phyloP scores from a whole-genome alignment of 2,113 vertebrate genomes.

The Anolis carolinensis region DNA sequence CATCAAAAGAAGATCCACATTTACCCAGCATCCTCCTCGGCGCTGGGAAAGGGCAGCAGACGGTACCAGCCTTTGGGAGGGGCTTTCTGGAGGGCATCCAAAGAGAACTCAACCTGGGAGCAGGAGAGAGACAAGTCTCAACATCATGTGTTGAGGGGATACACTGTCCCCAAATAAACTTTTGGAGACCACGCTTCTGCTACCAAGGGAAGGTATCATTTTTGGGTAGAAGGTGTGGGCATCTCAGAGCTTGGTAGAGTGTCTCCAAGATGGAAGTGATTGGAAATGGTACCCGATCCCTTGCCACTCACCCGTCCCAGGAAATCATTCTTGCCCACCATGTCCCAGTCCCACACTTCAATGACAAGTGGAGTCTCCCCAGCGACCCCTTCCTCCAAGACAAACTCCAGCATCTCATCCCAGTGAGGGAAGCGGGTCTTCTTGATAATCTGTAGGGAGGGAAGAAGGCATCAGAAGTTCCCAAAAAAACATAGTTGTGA shows the following conservation, averaged over 20 bases:
- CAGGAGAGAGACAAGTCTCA: neutral
- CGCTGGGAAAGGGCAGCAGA: conserved; percentile 83
- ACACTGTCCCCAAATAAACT: neutral
- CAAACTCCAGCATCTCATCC: conserved; percentile 85
- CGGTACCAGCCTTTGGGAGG: conserved; percentile 87
- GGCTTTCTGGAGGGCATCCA: conserved; percentile 73
- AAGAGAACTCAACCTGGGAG: conserved; percentile 83
- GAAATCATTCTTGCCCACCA: conserved; percentile 94
- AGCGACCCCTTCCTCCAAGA: conserved; percentile 69
- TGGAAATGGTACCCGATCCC: neutral
- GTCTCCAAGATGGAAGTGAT: too few species aligned
- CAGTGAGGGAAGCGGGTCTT: conserved; percentile 90
- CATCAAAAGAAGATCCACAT: neutral
- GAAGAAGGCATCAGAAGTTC: neutral
- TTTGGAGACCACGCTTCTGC: too few species aligned
- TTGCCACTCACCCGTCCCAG: conserved; percentile 82
- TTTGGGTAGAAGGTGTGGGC: too few species aligned
- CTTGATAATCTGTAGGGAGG: conserved; percentile 83
- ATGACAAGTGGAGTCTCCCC: conserved; percentile 59
- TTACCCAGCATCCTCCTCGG: conserved; percentile 79
- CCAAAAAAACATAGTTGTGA: too few species aligned
- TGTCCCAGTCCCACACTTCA: conserved; percentile 94
- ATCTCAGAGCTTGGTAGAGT: too few species aligned
- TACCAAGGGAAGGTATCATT: too few species aligned
- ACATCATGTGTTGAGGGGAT: neutral